These are phyloP conservation scores for Noctua comes DNA, from an alignment of 2,888 invertebrate species.

Conservation along the genomic window DNA sequence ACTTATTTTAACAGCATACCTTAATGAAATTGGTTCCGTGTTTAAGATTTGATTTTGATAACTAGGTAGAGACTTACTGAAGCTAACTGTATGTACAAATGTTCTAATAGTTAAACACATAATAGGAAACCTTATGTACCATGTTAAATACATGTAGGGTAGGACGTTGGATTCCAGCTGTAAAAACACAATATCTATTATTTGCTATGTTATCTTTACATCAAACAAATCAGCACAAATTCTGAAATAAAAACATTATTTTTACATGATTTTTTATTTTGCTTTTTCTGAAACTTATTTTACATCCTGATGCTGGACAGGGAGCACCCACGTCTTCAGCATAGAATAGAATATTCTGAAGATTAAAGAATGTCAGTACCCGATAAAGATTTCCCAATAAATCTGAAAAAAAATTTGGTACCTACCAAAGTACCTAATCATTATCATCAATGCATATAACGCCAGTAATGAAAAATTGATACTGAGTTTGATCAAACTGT, in stretches of 20 bases:
- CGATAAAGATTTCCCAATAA: neutral
- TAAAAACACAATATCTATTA: neutral
- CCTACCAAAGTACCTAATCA: neutral
- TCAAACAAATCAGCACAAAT: conserved; percentile 22
- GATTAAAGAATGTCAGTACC: neutral
- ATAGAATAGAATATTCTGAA: neutral
- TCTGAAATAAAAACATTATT: conserved; percentile 37
- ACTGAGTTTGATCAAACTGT: neutral
- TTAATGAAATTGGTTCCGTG: conserved; percentile 50
- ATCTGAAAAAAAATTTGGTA: neutral
- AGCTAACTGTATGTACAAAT: conserved; percentile 58
- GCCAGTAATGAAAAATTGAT: neutral
- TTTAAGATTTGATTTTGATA: conserved; percentile 22
- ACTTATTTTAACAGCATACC: conserved; percentile 37
- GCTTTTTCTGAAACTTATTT: neutral
- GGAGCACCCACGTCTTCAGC: neutral
- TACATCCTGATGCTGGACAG: neutral
- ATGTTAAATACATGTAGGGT: neutral
- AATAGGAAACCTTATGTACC: neutral
- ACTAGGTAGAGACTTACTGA: conserved; percentile 11
- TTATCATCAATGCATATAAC: neutral
- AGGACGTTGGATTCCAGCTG: neutral
- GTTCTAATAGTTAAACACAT: conserved; percentile 6
- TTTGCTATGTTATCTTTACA: conserved; percentile 4
- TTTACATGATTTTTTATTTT: conserved; percentile 11